Evolutionary conservation across 2,888 invertebrate species (phyloP).

Genomic region (Philopedon plagiatum): DNA sequence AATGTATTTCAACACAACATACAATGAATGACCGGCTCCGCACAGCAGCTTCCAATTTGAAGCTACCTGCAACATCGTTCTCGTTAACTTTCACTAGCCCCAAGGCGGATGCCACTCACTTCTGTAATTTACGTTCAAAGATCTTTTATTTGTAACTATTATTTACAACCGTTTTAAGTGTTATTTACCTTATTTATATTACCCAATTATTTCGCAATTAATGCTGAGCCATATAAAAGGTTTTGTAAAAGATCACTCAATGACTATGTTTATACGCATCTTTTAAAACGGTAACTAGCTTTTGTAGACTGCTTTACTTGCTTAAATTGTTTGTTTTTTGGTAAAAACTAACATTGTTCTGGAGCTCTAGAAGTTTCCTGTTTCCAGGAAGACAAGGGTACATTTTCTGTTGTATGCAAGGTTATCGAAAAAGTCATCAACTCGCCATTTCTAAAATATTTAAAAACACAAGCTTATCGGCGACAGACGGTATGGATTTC

Average conservation of each 20-base stretch:
- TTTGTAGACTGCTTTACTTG: too few species aligned
- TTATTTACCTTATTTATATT: background rate
- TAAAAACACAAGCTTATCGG: too few species aligned
- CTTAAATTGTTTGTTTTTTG: too few species aligned
- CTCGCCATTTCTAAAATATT: too few species aligned
- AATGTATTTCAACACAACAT: background rate
- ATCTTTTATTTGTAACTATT: background rate
- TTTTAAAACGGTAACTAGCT: too few species aligned
- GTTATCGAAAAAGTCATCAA: too few species aligned
- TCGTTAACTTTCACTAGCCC: constrained; percentile 34
- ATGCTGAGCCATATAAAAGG: background rate
- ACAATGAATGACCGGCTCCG: background rate
- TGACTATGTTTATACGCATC: too few species aligned
- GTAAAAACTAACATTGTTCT: too few species aligned
- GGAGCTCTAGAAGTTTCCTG: too few species aligned
- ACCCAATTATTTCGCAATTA: constrained; percentile 7
- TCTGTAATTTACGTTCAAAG: constrained; percentile 38
- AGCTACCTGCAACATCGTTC: constrained; percentile 20
- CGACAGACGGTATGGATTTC: too few species aligned
- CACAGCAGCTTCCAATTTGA: constrained; percentile 7
- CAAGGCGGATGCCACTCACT: constrained; percentile 37
- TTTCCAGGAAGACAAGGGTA: too few species aligned
- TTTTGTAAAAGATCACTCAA: background rate
- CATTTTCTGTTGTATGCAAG: too few species aligned
- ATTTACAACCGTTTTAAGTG: background rate